These are phyloP conservation scores for Agelas oroides DNA, from an alignment of 37 sponge, comb jelly and placozoan genomes.

Conservation along the genomic window DNA sequence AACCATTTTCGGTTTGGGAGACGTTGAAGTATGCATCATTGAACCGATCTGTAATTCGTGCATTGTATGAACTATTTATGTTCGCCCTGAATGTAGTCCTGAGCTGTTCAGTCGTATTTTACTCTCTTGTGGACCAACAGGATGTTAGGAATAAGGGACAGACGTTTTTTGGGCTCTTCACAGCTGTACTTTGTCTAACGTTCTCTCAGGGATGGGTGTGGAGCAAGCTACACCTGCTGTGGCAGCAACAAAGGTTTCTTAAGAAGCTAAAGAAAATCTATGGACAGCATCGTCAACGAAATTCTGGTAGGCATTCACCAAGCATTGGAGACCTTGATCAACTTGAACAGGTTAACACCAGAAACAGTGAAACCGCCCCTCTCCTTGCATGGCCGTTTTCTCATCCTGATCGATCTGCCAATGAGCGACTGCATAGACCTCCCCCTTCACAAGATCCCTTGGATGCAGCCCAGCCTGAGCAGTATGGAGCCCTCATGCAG, in stretches of 20 bases:
- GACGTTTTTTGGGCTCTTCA: slow-evolving; percentile 82
- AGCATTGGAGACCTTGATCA: background rate
- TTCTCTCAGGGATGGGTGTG: slow-evolving; percentile 54
- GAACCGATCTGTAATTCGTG: slow-evolving; percentile 9
- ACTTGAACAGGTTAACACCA: background rate
- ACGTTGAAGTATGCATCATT: slow-evolving; percentile 33
- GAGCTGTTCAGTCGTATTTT: slow-evolving; percentile 61
- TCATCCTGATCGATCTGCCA: slow-evolving; percentile 35
- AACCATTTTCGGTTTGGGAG: slow-evolving; percentile 22
- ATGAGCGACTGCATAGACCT: background rate
- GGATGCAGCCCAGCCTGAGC: background rate
- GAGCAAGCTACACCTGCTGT: background rate
- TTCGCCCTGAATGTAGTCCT: slow-evolving; percentile 53
- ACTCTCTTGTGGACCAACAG: slow-evolving; percentile 64
- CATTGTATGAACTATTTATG: slow-evolving; percentile 49
- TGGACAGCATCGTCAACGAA: background rate
- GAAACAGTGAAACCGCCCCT: slow-evolving; percentile 37
- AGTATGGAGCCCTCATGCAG: background rate
- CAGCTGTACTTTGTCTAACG: slow-evolving; percentile 36
- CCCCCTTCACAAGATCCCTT: background rate
- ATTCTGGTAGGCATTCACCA: background rate
- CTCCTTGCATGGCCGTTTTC: slow-evolving; percentile 58
- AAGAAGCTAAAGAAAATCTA: background rate
- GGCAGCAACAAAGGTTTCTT: background rate
- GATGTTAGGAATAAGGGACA: slow-evolving; percentile 80